Percentiles rank a stretch among this genome's conserved stretches.
These are phyloP conservation scores for Bombus ignitus DNA, from an alignment of 1,140 invertebrate species.

Conservation along the genomic window DNA sequence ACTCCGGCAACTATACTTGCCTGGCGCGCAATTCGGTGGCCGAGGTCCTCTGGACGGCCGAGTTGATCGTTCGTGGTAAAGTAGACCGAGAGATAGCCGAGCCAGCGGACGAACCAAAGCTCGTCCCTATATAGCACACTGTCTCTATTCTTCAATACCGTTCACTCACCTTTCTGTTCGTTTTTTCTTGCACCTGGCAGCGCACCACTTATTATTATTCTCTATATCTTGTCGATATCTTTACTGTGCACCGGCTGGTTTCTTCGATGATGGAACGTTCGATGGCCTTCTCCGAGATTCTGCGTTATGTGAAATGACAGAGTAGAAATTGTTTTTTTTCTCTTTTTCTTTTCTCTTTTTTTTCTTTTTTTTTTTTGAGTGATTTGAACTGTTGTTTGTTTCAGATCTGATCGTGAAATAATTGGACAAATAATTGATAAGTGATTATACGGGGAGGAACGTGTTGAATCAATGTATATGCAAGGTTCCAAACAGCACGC, in stretches of 20 bases:
- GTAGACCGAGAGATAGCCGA: slow-evolving; percentile 58
- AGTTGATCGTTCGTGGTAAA: slow-evolving; percentile 88
- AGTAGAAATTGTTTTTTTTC: neutral
- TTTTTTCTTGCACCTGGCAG: slow-evolving; percentile 60
- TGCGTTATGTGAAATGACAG: too few relatives aligned
- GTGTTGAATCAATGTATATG: neutral
- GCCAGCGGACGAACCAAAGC: slow-evolving; percentile 34
- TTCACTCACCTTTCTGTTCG: slow-evolving; percentile 34
- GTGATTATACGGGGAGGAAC: neutral
- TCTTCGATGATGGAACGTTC: neutral
- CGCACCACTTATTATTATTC: slow-evolving; percentile 49
- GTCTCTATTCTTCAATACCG: slow-evolving; percentile 30
- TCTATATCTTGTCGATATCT: slow-evolving; percentile 18
- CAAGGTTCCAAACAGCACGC: neutral
- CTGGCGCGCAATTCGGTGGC: slow-evolving; percentile 93
- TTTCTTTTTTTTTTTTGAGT: neutral
- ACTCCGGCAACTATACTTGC: slow-evolving; percentile 95
- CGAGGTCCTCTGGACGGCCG: slow-evolving; percentile 85
- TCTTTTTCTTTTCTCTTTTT: neutral
- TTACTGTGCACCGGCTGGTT: neutral
- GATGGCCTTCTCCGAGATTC: neutral
- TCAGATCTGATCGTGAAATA: too few relatives aligned
- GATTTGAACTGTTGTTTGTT: neutral
- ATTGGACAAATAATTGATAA: neutral
- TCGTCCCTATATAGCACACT: slow-evolving; percentile 29